These are phyloP conservation scores for Melieria omissa DNA, from an alignment of 2,888 invertebrate species.

Conservation along the genomic window DNA sequence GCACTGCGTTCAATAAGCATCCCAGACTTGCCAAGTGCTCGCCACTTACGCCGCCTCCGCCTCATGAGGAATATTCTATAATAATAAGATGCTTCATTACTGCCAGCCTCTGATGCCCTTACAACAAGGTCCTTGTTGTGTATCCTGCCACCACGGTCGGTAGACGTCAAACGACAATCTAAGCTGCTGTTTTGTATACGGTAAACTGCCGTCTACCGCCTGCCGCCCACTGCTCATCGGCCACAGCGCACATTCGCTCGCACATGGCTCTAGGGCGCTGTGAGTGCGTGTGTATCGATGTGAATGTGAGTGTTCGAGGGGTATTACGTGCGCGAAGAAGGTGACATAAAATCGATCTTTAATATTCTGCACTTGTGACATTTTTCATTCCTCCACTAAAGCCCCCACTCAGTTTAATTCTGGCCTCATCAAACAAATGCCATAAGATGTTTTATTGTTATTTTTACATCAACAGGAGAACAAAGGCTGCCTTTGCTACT, in stretches of 20 bases:
- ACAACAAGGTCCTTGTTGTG: slow-evolving; percentile 14
- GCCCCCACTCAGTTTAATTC: not conserved
- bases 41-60: not conserved
- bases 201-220: not conserved
- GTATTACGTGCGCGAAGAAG: slow-evolving; percentile 21
- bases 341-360: slow-evolving; percentile 44
- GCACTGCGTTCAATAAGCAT: slow-evolving; percentile 3
- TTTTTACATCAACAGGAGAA: slow-evolving; percentile 15
- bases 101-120: slow-evolving; percentile 10
- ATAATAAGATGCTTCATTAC: slow-evolving; percentile 20
- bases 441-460: slow-evolving; percentile 23
- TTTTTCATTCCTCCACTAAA: slow-evolving; percentile 2
- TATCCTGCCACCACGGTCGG: slow-evolving; percentile 6
- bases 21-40: not conserved
- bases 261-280: not conserved
- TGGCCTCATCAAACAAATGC: slow-evolving; percentile 17
- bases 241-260: not conserved
- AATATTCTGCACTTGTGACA: slow-evolving; percentile 34
- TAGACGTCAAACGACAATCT: slow-evolving; percentile 14
- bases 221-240: not conserved
- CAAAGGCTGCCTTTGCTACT: not conserved
- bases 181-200: slow-evolving; percentile 18
- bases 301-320: not conserved
- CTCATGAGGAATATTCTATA: slow-evolving; percentile 24
- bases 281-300: not conserved